Conservation (phyloP, 2,888 invertebrate genomes). For the Apamea anceps region DNA sequence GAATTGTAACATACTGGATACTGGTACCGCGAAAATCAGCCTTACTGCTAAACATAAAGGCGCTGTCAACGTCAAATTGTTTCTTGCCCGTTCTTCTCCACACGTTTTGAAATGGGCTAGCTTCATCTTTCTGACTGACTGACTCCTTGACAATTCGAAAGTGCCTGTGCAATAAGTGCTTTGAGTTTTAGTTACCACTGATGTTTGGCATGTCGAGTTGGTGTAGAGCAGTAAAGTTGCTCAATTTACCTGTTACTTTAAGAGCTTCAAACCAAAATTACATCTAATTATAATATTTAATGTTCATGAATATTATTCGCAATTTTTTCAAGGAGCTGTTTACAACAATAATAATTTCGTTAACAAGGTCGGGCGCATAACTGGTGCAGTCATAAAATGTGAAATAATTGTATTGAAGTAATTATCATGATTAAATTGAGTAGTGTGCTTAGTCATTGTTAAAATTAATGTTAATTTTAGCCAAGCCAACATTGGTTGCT, state of each 20-base stretch:
- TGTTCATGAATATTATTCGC: constrained; percentile 23
- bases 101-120: too few relatives aligned
- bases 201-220: too few relatives aligned
- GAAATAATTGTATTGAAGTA: constrained; percentile 6
- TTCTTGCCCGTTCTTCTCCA: background rate
- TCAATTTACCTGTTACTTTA: background rate
- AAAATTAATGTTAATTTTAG: background rate
- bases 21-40: too few relatives aligned
- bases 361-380: constrained; percentile 44
- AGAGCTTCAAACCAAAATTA: background rate
- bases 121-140: too few relatives aligned
- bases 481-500: background rate
- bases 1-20: too few relatives aligned
- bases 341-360: constrained; percentile 31
- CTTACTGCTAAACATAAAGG: background rate
- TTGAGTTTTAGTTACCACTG: background rate
- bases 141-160: too few relatives aligned
- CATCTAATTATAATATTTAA: constrained; percentile 15
- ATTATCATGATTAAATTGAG: constrained; percentile 6
- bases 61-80: background rate
- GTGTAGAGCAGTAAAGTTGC: background rate
- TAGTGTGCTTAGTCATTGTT: constrained; percentile 5
- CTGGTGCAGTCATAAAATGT: constrained; percentile 34
- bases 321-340: constrained; percentile 40
- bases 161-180: background rate